Base-by-base conservation (phyloP, 30 jellyfish, hydroid and myxozoan genomes). In the Nemopilema nomurai region DNA sequence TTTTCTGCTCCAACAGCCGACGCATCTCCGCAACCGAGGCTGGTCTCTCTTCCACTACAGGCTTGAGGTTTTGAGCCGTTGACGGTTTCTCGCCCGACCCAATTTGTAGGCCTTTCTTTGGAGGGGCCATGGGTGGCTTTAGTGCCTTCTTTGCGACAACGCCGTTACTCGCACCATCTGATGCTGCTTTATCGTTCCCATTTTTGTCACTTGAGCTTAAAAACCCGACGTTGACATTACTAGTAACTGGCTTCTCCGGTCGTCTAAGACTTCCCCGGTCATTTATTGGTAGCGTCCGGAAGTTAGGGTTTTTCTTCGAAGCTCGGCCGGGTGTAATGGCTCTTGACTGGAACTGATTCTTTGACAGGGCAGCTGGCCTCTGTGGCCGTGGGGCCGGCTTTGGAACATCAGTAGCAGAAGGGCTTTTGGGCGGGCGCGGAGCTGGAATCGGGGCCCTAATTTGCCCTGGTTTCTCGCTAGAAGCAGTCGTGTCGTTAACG, bases 221-320 rank as follows among this genome's bases (percentile, higher is more conserved):
- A 6, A 13, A 3, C 13, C 57, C 57, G 57, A 13, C 49, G 18
- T 63, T 69, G 21, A 1, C 27, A 0, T 49, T 49, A 21, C 66
- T 68, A 71, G 20, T 24, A 50, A 51, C 77, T 62, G 86, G 71
- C 71, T 71, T 83, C 67, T 78, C 87, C 31, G 50, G 71, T 23
- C 87, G 63, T 24, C 74, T 78, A 0, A 83, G 52, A 71, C 86
- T 83, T 0, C 86, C 86, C 19, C 86, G 79, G 76, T 83, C 92
- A 41, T 83, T 83, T 49, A 83, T 17, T 9, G 92, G 92, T 27
- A 83, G 80, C 41, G 92, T 83, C 28, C 92, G 92, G 71, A 83
- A 83, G 32, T 83, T 83, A 21, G 92, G 92, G 80, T 83, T 83
- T 79, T 83, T 83, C 28, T 76, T 76, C 74, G 92, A 83, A 4